Evolutionary conservation across 1,140 invertebrate genomes (phyloP).

Genomic region (Whitmania pigra): DNA sequence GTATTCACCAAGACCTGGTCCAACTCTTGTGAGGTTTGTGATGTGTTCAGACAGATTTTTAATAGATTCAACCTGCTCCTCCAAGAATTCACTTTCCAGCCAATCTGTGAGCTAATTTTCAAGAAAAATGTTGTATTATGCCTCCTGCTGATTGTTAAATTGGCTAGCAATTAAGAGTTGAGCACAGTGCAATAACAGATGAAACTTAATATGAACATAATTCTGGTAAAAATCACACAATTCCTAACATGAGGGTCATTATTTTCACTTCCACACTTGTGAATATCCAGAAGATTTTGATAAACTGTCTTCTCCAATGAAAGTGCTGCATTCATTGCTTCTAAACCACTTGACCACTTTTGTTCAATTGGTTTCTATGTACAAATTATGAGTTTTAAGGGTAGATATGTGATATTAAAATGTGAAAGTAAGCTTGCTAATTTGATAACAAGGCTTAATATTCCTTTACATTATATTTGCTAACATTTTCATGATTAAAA

Average conservation of each 20-base stretch:
- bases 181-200: too few relatives aligned
- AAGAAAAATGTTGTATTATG: too few relatives aligned
- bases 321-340: slow-evolving; percentile 58
- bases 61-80: too few relatives aligned
- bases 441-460: neutral
- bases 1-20: slow-evolving; percentile 52
- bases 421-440: neutral
- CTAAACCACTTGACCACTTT: slow-evolving; percentile 52
- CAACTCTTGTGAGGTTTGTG: slow-evolving; percentile 51
- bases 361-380: slow-evolving; percentile 49
- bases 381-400: neutral
- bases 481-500: neutral
- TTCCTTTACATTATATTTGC: neutral
- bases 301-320: slow-evolving; percentile 64
- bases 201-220: neutral
- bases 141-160: too few relatives aligned
- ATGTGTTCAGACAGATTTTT: slow-evolving; percentile 34
- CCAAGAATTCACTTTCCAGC: too few relatives aligned
- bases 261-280: slow-evolving; percentile 51
- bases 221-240: neutral
- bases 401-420: neutral
- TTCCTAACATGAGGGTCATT: slow-evolving; percentile 46
- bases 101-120: too few relatives aligned
- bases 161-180: too few relatives aligned
- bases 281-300: slow-evolving; percentile 55